Percentiles rank a stretch among this genome's conserved stretches.
phyloP scores from a whole-genome alignment of 2,113 vertebrate species.

The Gadus chalcogrammus region DNA sequence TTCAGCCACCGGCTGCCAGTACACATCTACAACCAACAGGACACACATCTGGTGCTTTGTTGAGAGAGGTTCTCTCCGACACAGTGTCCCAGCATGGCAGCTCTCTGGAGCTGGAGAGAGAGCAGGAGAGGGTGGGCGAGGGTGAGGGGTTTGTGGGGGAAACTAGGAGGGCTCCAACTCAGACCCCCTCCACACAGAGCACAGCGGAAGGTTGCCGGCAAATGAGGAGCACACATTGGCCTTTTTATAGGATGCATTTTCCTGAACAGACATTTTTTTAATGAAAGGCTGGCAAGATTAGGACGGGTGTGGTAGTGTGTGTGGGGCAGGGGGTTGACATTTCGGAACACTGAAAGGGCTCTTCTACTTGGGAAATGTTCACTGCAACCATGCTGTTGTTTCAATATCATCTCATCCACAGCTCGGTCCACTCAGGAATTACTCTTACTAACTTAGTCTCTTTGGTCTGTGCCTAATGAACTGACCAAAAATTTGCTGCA shows the following conservation, averaged over 20 bases:
- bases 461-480: too few relatives aligned
- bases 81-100: slow-evolving; percentile 50
- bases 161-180: slow-evolving; percentile 25
- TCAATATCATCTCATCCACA: too few relatives aligned
- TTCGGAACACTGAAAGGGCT: too few relatives aligned
- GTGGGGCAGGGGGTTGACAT: too few relatives aligned
- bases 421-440: too few relatives aligned
- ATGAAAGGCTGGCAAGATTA: not conserved
- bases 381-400: too few relatives aligned
- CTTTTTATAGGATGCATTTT: slow-evolving; percentile 48
- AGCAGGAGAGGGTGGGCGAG: slow-evolving; percentile 35
- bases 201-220: slow-evolving; percentile 47
- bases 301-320: too few relatives aligned
- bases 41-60: slow-evolving; percentile 42
- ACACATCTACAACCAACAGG: slow-evolving; percentile 27
- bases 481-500: too few relatives aligned
- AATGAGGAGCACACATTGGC: slow-evolving; percentile 46
- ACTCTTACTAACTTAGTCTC: too few relatives aligned
- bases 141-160: slow-evolving; percentile 14
- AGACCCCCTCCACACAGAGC: slow-evolving; percentile 56
- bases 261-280: slow-evolving; percentile 24
- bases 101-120: slow-evolving; percentile 27
- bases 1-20: slow-evolving; percentile 21
- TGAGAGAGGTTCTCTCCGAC: slow-evolving; percentile 41
- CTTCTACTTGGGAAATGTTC: too few relatives aligned